Evolutionary conservation across 2,797 vertebrate species (phyloP).

Genomic region (Manis javanica): DNA sequence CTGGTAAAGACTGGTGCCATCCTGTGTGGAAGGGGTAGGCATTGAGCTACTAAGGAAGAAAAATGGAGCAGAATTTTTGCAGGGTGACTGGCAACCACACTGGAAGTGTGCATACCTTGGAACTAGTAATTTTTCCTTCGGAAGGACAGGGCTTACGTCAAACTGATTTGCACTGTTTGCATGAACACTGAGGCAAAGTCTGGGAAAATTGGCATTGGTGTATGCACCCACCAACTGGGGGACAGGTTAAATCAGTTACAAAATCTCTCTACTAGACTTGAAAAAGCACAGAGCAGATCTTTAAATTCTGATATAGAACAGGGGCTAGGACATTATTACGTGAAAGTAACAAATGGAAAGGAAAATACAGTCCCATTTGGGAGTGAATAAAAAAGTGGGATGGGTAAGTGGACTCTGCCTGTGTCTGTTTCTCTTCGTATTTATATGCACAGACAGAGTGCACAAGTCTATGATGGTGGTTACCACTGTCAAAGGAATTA

Average conservation of each 20-base stretch:
- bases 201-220: not conserved
- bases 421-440: not conserved
- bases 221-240: not conserved
- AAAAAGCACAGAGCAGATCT: not conserved
- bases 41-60: not conserved
- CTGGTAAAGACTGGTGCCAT: fast-evolving
- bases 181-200: not conserved
- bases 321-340: not conserved
- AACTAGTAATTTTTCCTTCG: not conserved
- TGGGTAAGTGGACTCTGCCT: not conserved
- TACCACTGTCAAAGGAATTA: not conserved
- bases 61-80: fast-evolving
- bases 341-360: not conserved
- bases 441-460: not conserved
- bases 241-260: not conserved
- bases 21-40: not conserved
- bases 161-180: no score
- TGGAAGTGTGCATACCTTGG: fast-evolving
- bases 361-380: not conserved
- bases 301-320: not conserved
- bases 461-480: not conserved
- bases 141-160: not conserved
- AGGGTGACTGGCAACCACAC: not conserved
- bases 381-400: not conserved
- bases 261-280: not conserved